These are phyloP conservation scores for Avahi laniger DNA, from an alignment of 2,797 vertebrate species.

Conservation along the genomic window DNA sequence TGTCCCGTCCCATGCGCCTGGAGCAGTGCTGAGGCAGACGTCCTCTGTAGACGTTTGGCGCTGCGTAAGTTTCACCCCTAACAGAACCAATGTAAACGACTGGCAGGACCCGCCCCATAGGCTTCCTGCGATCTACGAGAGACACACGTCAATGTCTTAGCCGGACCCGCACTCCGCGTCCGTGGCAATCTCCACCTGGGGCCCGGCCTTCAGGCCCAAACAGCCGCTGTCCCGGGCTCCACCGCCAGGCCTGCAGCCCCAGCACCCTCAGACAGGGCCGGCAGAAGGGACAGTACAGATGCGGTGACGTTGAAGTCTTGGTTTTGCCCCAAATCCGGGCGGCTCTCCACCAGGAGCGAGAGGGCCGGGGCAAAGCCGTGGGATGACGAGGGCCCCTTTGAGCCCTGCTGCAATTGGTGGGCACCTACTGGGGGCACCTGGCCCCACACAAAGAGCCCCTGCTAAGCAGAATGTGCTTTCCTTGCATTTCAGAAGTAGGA, in stretches of 20 bases:
- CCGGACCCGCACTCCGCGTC: rapidly evolving
- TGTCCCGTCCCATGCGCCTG: not conserved
- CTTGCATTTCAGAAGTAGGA: constrained; percentile 33
- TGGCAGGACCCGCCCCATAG: not conserved
- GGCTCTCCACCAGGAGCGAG: not conserved
- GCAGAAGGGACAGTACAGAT: rapidly evolving
- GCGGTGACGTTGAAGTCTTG: not conserved
- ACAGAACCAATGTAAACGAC: rapidly evolving
- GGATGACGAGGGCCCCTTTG: not conserved
- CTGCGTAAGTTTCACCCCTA: rapidly evolving
- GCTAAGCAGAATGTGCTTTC: constrained; percentile 33
- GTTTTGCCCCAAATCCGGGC: not conserved
- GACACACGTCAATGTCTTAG: rapidly evolving
- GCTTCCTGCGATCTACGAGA: not conserved
- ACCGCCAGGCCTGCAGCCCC: not conserved
- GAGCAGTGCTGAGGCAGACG: rapidly evolving
- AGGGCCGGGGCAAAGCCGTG: rapidly evolving
- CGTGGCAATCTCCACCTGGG: rapidly evolving
- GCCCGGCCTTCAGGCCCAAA: not conserved
- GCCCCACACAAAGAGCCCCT: not conserved
- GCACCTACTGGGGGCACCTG: not conserved
- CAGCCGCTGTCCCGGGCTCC: not conserved
- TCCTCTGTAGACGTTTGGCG: rapidly evolving
- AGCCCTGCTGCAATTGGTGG: not conserved
- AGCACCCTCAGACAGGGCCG: not conserved